Evolutionary conservation across 1,140 invertebrate genomes (phyloP), one percentile per base, ranked within the genome.

Genomic region (Tribolium castaneum): DNA sequence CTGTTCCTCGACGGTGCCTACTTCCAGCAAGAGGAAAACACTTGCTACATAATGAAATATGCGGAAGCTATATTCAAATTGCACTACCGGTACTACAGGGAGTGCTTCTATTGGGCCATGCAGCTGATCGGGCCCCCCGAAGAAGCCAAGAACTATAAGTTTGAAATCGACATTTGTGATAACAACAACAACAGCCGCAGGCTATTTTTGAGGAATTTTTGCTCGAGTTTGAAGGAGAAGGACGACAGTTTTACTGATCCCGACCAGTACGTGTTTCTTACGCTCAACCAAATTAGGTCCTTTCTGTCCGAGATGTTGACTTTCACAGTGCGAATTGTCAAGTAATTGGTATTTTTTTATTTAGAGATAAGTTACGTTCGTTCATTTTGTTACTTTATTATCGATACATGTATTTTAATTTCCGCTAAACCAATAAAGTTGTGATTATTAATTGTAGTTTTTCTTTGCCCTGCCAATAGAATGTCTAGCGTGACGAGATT

Each of bases 61-160:
- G 70, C 34, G 9, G 72, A 74, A 10, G 25, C 76, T n/a, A 14
- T 81, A 25, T 83, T 83, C 22, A 77, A 71, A 39, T 34, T 79
- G 50, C 72, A 75, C 34, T 54, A 75, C 16, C 16, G 25, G 9
- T 80, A 70, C 22, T 16, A 39, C 13, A 19, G 54, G 2, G 0
- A 70, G 6, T 13, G 13, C 25, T 80, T 80, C 49, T 75, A 78
- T 30, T 80, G 79, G 79, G 30, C 76, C 3, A 34, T 80, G 16
- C 79, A 80, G 66, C 14, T 80, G 2, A 66, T 78, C 16, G 79
- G 79, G 2, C 52, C 75, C 6, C 54, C 54, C 5, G 78, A 80
- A 39, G 34, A 79, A 56, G 70, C 45, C 19, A 22, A 19, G 9
- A 52, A 54, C 4, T 80, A 52, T 13, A 77, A 54, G 39, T 80